phyloP scores from a whole-genome alignment of 2,113 vertebrate genomes.

The Microcebus ravelobensis region DNA sequence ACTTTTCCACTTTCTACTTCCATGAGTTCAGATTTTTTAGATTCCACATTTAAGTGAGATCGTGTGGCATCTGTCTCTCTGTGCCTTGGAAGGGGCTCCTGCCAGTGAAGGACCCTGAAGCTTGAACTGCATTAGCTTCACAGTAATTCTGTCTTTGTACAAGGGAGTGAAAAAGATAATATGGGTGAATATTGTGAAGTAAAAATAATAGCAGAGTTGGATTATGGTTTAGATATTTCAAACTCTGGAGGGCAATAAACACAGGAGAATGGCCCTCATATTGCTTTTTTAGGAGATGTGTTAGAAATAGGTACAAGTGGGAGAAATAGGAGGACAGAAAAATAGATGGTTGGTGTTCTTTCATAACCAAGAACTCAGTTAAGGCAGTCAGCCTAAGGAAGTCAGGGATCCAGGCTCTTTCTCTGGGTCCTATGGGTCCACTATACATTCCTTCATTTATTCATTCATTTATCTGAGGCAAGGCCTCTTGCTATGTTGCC shows the following conservation, averaged over 20 bases:
- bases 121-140: not conserved
- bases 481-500: too few relatives aligned
- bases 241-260: not conserved
- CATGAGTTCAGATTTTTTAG: too few relatives aligned
- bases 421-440: not conserved
- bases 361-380: not conserved
- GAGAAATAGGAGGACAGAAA: not conserved
- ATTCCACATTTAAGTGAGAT: too few relatives aligned
- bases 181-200: not conserved
- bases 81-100: not conserved
- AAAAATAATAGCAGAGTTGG: not conserved
- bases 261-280: not conserved
- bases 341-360: not conserved
- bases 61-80: too few relatives aligned
- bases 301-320: not conserved
- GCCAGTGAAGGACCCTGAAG: not conserved
- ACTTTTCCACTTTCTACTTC: too few relatives aligned
- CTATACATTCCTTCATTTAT: not conserved
- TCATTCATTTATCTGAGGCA: too few relatives aligned
- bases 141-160: not conserved
- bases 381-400: not conserved
- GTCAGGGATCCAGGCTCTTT: not conserved
- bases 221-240: not conserved
- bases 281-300: not conserved
- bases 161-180: not conserved